Conservation (phyloP, 2,113 vertebrate genomes). For the Xyrauchen texanus region DNA sequence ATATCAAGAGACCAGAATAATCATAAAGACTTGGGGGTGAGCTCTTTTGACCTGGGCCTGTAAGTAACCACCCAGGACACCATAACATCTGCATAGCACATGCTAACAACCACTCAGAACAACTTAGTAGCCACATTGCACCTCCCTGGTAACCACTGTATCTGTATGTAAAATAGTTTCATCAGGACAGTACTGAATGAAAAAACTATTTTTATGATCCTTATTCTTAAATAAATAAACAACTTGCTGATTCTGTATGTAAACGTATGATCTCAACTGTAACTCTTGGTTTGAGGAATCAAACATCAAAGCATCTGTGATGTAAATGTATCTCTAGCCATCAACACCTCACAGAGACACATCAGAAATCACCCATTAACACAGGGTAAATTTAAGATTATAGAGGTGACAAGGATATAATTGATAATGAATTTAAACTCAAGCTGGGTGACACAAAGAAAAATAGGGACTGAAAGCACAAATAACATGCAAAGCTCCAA, state of each 20-base stretch:
- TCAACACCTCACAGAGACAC: conserved; percentile 19
- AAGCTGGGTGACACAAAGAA: neutral
- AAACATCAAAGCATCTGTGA: neutral
- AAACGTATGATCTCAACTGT: too few relatives aligned
- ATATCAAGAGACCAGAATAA: too few relatives aligned
- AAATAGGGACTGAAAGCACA: neutral
- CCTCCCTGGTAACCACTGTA: too few relatives aligned
- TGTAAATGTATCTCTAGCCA: neutral
- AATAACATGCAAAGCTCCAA: neutral
- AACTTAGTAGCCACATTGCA: too few relatives aligned
- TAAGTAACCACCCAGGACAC: too few relatives aligned
- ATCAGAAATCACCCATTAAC: neutral
- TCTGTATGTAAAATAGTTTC: too few relatives aligned
- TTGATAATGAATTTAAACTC: neutral
- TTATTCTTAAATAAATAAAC: neutral
- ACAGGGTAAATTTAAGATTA: neutral
- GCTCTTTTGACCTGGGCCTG: too few relatives aligned
- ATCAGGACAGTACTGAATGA: too few relatives aligned
- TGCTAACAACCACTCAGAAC: too few relatives aligned
- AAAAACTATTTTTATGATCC: too few relatives aligned
- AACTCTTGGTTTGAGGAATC: neutral
- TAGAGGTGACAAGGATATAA: conserved; percentile 14
- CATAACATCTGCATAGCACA: too few relatives aligned
- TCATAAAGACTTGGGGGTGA: too few relatives aligned
- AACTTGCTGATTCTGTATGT: neutral